A percentile compares a stretch with the other conserved stretches of the same genome.
Conservation (phyloP, 2,113 vertebrate genomes). For the Scomber colias region DNA sequence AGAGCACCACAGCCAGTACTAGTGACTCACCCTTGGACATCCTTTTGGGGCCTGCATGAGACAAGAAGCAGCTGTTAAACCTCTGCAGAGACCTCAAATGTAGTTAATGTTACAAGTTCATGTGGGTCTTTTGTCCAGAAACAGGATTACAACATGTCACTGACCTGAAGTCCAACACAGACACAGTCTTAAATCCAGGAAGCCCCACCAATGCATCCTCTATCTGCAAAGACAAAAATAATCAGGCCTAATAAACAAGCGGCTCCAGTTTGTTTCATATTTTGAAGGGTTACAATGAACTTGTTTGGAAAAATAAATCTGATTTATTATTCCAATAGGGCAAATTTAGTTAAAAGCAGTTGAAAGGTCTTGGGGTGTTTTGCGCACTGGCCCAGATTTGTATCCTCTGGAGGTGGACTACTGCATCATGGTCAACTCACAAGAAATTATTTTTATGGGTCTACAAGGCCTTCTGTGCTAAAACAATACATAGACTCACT, state of each 20-base stretch:
- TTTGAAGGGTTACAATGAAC: conserved; percentile 8
- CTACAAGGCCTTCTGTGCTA: background rate
- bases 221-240: conserved; percentile 84
- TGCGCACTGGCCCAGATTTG: background rate
- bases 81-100: background rate
- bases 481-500: conserved; percentile 42
- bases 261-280: background rate
- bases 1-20: background rate
- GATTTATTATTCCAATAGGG: conserved; percentile 13
- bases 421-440: conserved; percentile 11
- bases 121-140: background rate
- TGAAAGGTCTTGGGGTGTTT: conserved; percentile 9
- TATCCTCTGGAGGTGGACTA: conserved; percentile 6
- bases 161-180: conserved; percentile 91
- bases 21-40: conserved; percentile 77
- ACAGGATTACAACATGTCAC: background rate
- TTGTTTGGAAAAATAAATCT: conserved; percentile 13
- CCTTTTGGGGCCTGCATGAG: conserved; percentile 73
- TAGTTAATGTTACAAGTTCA: background rate
- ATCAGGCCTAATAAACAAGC: conserved; percentile 7
- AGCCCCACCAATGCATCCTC: conserved; percentile 87
- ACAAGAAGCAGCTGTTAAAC: conserved; percentile 23
- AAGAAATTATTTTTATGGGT: conserved; percentile 21
- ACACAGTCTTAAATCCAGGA: conserved; percentile 90
- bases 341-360: conserved; percentile 7